Conservation (phyloP, 2,797 vertebrate genomes). For the Echeneis naucrates region DNA sequence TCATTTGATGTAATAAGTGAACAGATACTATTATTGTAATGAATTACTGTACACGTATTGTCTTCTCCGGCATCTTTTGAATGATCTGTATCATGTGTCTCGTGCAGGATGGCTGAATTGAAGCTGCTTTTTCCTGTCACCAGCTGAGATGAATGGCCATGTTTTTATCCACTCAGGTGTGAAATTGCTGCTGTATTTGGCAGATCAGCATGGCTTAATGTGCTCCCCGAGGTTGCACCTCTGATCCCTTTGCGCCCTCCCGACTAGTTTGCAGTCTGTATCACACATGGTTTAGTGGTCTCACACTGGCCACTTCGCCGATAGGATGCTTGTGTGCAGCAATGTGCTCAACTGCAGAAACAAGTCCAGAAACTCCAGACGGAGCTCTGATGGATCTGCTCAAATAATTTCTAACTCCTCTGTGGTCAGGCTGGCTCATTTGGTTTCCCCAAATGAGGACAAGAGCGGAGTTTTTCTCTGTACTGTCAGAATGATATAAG, state of each 20-base stretch:
- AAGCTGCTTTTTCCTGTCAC: slow-evolving; percentile 70
- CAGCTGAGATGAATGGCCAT: slow-evolving; percentile 75
- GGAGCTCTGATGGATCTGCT: slow-evolving; percentile 59
- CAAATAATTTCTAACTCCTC: slow-evolving; percentile 51
- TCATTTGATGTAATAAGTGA: slow-evolving; percentile 35
- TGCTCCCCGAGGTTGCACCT: slow-evolving; percentile 69
- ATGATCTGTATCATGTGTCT: slow-evolving; percentile 63
- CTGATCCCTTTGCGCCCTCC: slow-evolving; percentile 36
- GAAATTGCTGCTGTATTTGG: slow-evolving; percentile 85
- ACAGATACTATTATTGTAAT: slow-evolving; percentile 31
- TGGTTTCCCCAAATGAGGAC: slow-evolving; percentile 59
- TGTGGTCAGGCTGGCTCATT: slow-evolving; percentile 56
- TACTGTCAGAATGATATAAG: slow-evolving; percentile 42
- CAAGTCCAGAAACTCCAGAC: slow-evolving; percentile 44
- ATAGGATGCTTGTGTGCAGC: slow-evolving; percentile 64
- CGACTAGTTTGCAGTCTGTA: slow-evolving; percentile 30
- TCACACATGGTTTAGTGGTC: slow-evolving; percentile 56
- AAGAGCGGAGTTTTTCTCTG: slow-evolving; percentile 13
- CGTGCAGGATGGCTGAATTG: slow-evolving; percentile 56
- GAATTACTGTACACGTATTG: slow-evolving; percentile 43
- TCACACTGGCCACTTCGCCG: slow-evolving; percentile 61
- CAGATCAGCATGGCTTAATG: slow-evolving; percentile 79
- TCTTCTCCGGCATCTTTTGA: slow-evolving; percentile 49
- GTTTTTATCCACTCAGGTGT: slow-evolving; percentile 82
- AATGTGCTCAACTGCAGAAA: slow-evolving; percentile 58